Evolutionary conservation across 2,797 vertebrate genomes (phyloP).

Genomic region (Scolopax rusticola): DNA sequence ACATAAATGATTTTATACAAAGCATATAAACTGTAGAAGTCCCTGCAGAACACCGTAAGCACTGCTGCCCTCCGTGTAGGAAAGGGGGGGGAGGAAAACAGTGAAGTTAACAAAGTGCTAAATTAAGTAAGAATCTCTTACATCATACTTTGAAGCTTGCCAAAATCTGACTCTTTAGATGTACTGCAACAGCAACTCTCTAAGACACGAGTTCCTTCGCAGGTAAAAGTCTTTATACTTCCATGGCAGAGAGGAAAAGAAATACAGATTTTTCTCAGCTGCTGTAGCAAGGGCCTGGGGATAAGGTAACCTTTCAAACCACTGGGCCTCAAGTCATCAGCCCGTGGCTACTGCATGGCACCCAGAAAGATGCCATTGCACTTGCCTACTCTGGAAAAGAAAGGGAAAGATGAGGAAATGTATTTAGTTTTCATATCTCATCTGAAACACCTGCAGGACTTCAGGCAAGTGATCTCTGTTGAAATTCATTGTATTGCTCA

Average conservation of each 20-base stretch:
- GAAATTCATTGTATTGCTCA: slow-evolving; percentile 47
- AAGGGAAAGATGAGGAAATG: neutral
- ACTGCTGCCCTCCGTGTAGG: neutral
- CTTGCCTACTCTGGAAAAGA: neutral
- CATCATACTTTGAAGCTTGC: slow-evolving; percentile 51
- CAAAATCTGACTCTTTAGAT: slow-evolving; percentile 50
- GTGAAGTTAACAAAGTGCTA: slow-evolving; percentile 39
- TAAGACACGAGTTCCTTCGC: slow-evolving; percentile 3
- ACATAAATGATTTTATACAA: neutral
- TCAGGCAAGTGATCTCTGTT: neutral
- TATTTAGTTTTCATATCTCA: neutral
- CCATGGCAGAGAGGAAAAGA: neutral
- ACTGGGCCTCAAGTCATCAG: neutral
- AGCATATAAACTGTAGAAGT: neutral
- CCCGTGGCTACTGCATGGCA: neutral
- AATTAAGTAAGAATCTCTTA: slow-evolving; percentile 65
- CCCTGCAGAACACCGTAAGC: neutral
- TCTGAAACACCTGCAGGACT: slow-evolving; percentile 52
- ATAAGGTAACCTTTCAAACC: neutral
- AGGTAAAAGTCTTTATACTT: slow-evolving; percentile 2
- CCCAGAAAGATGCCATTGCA: neutral
- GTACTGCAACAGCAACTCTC: slow-evolving; percentile 19
- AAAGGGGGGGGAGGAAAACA: neutral
- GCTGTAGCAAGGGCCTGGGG: neutral
- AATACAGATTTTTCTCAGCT: neutral